These are phyloP conservation scores for Nesidiocoris tenuis DNA, from an alignment of 2,888 invertebrate species.

Conservation along the genomic window DNA sequence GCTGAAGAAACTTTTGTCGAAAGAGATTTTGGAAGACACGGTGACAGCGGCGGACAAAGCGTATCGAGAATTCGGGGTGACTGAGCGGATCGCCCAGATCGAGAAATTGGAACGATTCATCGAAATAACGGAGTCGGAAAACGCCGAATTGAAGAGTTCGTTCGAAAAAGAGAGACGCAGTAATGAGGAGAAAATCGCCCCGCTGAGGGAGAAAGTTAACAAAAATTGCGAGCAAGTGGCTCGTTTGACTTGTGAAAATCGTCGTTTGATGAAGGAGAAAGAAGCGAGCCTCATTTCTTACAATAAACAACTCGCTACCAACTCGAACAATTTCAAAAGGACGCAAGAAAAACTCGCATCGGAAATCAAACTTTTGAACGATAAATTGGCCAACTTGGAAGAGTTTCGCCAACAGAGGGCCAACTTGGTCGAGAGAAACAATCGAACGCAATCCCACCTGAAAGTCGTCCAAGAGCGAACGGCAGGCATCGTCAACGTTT, in stretches of 20 bases:
- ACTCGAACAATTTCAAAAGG: constrained; percentile 4
- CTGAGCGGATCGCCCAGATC: constrained; percentile 21
- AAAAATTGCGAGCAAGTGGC: constrained; percentile 24
- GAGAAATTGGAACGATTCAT: not conserved
- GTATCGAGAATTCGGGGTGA: constrained; percentile 11
- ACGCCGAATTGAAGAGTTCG: not conserved
- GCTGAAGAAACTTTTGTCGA: constrained; percentile 19
- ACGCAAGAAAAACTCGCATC: constrained; percentile 17
- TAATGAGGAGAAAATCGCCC: not conserved
- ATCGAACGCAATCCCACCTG: constrained; percentile 1
- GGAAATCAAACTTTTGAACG: constrained; percentile 27
- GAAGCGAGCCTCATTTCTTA: not conserved
- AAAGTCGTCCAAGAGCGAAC: constrained; percentile 16
- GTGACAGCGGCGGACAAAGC: constrained; percentile 28
- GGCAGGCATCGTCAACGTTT: constrained; percentile 16
- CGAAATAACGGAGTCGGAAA: not conserved
- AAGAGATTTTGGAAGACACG: constrained; percentile 25
- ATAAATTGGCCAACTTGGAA: constrained; percentile 25
- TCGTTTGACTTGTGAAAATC: constrained; percentile 15
- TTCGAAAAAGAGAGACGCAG: not conserved
- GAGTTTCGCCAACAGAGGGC: constrained; percentile 15
- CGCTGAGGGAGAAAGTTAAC: constrained; percentile 6
- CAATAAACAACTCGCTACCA: not conserved
- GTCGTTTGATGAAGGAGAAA: not conserved
- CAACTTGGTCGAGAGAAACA: constrained; percentile 14